Base-by-base conservation (phyloP, 2,888 invertebrate species). In the Perithous albicinctus region DNA sequence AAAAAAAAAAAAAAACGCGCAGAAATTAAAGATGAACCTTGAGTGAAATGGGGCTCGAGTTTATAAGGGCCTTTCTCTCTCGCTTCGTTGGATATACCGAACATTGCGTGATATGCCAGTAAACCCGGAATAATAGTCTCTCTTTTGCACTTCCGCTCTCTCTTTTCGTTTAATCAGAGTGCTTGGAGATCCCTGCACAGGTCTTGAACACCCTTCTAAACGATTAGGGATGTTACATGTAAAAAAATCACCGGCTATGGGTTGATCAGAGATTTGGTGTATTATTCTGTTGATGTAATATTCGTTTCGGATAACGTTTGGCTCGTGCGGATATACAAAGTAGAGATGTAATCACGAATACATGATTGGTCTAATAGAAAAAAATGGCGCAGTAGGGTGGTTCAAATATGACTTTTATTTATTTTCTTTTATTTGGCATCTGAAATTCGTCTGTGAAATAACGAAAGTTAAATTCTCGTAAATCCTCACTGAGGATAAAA, bases 1-100 rank as follows among this genome's bases (percentile, higher is more conserved):
- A 80, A 80, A 82, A 91, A 92, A 92, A 67, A 59, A 80, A 80
- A 82, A 91, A 92, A 92, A 92, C 89, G 89, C 89, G 89, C 88
- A 90, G 92, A 92, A 92, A 93, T 92, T 92, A 92, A 92, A 92
- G 92, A 93, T 93, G 92, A 92, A 92, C 92, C 90, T 91, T 90
- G 87, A 89, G 90, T 87, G 91, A 91, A 92, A 92, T 91, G 92
- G 91, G 90, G 89, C 91, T 91, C 90, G 91, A 92, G 91, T 92
- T 92, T 92, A 90, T 91, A 92, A 92, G 91, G 87, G 88, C 85
- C 26, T 29, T 56, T 83, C 79, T 84, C 82, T 72, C 77, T 66
- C 80, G 70, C 76, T 69, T 78, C 75, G 66, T 80, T 67, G 75
- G 78, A 77, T 63, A 78, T 85, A 63, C 12, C 79, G 32, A 78